Evolutionary conservation across 2,888 invertebrate species (phyloP).

Genomic region (Lapara coniferarum): DNA sequence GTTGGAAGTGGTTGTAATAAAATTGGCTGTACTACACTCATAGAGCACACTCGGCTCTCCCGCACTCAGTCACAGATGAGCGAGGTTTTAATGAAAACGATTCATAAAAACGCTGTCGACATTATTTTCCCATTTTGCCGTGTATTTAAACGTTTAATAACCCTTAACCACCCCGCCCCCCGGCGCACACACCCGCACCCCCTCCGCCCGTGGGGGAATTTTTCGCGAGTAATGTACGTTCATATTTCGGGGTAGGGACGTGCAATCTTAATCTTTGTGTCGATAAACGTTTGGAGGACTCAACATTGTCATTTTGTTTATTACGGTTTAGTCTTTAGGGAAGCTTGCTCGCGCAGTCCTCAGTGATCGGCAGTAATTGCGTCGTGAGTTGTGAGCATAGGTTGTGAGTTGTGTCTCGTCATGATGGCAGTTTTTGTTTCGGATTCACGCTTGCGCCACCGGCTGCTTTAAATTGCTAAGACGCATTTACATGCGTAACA

Average conservation of each 20-base stretch:
- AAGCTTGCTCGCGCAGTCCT: too few relatives aligned
- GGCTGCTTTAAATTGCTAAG: too few relatives aligned
- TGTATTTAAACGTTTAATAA: conserved; percentile 28
- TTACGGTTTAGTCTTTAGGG: too few relatives aligned
- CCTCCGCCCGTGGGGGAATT: conserved; percentile 7
- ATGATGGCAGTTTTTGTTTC: too few relatives aligned
- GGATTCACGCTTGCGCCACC: too few relatives aligned
- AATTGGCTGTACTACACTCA: not conserved
- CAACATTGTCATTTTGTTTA: too few relatives aligned
- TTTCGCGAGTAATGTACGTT: conserved; percentile 24
- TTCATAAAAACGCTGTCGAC: conserved; percentile 22
- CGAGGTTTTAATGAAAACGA: conserved; percentile 16
- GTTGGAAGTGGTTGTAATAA: not conserved
- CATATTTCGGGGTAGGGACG: conserved; percentile 25
- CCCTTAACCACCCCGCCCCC: conserved; percentile 14
- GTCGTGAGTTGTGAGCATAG: too few relatives aligned
- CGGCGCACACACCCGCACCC: not conserved
- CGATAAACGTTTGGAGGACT: not conserved
- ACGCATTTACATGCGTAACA: too few relatives aligned
- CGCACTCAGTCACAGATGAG: not conserved
- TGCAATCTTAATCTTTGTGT: not conserved
- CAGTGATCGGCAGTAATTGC: too few relatives aligned
- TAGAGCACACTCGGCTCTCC: not conserved
- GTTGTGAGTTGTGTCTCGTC: too few relatives aligned
- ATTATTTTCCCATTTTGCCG: conserved; percentile 26